A percentile compares a stretch with the other conserved stretches of the same genome.
These are phyloP conservation scores for Cinclus cinclus DNA, from an alignment of 2,113 vertebrate species.

Conservation along the genomic window DNA sequence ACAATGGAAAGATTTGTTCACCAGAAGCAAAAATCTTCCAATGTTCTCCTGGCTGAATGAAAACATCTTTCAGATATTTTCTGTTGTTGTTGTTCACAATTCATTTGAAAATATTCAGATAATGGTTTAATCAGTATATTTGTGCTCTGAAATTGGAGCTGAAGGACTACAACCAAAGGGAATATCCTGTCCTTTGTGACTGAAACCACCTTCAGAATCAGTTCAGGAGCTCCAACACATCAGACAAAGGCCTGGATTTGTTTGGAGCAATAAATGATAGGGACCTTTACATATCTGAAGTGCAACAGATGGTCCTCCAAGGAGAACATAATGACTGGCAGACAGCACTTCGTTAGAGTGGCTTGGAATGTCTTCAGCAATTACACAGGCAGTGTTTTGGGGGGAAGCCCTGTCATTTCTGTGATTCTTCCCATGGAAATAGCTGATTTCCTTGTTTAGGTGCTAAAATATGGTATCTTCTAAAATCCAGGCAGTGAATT, in stretches of 20 bases:
- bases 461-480: not conserved
- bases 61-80: not conserved
- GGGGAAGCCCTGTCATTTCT: constrained; percentile 16
- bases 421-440: not conserved
- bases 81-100: not conserved
- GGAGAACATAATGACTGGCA: constrained; percentile 64
- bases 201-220: not conserved
- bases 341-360: constrained; percentile 45
- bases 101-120: not conserved
- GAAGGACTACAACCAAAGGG: not conserved
- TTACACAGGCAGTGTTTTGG: constrained; percentile 14
- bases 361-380: constrained; percentile 57
- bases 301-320: constrained; percentile 64
- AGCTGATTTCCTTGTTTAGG: not conserved
- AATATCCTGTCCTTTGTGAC: not conserved
- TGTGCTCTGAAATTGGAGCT: not conserved
- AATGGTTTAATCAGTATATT: not conserved
- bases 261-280: constrained; percentile 41
- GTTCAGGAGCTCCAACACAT: not conserved
- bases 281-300: constrained; percentile 54
- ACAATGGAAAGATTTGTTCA: not conserved
- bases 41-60: not conserved
- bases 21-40: constrained; percentile 1
- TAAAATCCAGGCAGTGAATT: not conserved
- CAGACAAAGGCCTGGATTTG: constrained; percentile 23